These are phyloP conservation scores for Micoletzkya japonica DNA, from an alignment of 2,888 invertebrate genomes.

Conservation along the genomic window DNA sequence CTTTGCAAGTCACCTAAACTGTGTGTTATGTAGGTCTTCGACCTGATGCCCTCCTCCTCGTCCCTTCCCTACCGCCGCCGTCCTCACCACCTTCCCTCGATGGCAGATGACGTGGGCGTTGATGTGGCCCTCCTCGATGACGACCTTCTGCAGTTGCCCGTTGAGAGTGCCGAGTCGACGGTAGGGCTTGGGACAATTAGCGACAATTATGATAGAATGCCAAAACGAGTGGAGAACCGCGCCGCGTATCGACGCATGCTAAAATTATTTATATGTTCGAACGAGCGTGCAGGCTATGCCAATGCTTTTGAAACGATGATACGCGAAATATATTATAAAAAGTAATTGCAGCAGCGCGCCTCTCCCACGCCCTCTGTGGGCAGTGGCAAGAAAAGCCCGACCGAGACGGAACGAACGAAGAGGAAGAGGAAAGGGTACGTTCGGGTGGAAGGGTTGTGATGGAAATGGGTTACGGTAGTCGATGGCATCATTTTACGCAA, in stretches of 20 bases:
- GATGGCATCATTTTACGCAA: too few species aligned
- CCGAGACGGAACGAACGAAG: slow-evolving; percentile 11
- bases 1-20: too few species aligned
- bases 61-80: too few species aligned
- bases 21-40: slow-evolving; percentile 11
- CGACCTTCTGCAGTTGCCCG: neutral
- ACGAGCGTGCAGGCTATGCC: too few species aligned
- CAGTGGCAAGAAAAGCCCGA: slow-evolving; percentile 13
- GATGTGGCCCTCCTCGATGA: slow-evolving; percentile 24
- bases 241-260: too few species aligned
- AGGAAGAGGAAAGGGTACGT: too few species aligned
- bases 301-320: too few species aligned
- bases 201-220: neutral
- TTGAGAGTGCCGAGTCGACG: neutral
- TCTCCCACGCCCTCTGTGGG: slow-evolving; percentile 22
- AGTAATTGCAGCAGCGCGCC: slow-evolving; percentile 16
- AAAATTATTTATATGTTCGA: too few species aligned
- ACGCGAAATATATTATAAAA: too few species aligned
- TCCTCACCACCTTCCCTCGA: neutral
- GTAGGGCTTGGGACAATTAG: neutral
- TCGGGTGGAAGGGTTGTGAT: too few species aligned
- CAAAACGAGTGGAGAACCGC: neutral
- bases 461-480: too few species aligned
- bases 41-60: slow-evolving; percentile 16
- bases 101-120: slow-evolving; percentile 23